Base-by-base conservation (phyloP, 2,113 vertebrate species). In the Dinomys branickii region DNA sequence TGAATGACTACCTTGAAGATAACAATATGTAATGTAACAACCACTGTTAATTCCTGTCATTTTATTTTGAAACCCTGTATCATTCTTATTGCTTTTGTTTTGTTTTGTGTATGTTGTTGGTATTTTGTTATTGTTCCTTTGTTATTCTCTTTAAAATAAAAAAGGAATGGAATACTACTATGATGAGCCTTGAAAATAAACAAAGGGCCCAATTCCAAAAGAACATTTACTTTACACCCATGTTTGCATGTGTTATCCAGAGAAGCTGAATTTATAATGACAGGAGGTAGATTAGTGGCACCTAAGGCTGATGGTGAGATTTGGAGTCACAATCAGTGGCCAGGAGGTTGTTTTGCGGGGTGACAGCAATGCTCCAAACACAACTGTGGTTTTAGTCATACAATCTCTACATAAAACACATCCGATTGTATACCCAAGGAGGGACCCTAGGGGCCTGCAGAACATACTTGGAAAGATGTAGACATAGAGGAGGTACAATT, bases 361-460 rank as follows among this genome's bases (percentile, higher is more conserved):
- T 59, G 26, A 82, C 11, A 73, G 44, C 5, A 52, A 11, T 89
- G 10, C 91, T 85, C 6, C 41, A 59, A 80, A 44, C 28, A n/a
- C 88, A 52, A 38, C 41, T 85, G 28, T 61, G 16, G 44, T 61
- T 52, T 50, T 56, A 54, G 41, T 58, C 58, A 3, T 7, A 16
- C 2, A 35, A 19, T n/a, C 4, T 75, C 1, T 80, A 35, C 28
- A 17, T 28, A 84, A n/a, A 41, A 22, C 26, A 16, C 10, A 59
- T n/a, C 14, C 26, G 61, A 65, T 5, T 14, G 4, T 80, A 41
- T 1, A 38, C 7, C 41, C 33, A 19, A 50, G 81, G 44, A 77
- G 1, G 17, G 11, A 7, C 1, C 12, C 35, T 7, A 10, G 7
- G 50, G 14, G 0, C 78, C 47, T 77, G 3, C 2, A 67, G 65